A percentile compares a stretch with the other conserved stretches of the same genome.
These are phyloP conservation scores for Cyaniris semiargus DNA, from an alignment of 2,888 invertebrate species.

Conservation along the genomic window DNA sequence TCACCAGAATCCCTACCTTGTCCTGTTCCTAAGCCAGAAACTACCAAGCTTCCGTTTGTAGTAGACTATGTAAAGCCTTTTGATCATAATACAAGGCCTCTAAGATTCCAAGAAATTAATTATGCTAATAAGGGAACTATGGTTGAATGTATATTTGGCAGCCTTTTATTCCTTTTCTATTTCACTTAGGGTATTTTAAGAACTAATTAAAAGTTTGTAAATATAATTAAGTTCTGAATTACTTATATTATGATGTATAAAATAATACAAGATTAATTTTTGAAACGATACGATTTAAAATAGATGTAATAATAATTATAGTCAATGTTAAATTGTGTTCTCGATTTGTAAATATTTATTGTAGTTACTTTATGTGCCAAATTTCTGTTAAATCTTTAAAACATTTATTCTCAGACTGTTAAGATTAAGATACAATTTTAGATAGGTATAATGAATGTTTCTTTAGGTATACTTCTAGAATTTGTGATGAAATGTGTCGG, in stretches of 20 bases:
- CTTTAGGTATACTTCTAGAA: background rate
- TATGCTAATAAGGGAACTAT: slow-evolving; percentile 35
- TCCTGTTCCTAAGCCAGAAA: slow-evolving; percentile 58
- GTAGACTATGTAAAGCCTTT: slow-evolving; percentile 69
- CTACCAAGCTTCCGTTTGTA: slow-evolving; percentile 63
- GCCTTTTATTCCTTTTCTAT: background rate
- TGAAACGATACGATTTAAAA: background rate
- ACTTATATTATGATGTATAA: background rate
- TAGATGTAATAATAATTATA: background rate
- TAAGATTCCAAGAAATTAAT: slow-evolving; percentile 65
- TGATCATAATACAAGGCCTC: slow-evolving; percentile 75
- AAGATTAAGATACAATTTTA: background rate
- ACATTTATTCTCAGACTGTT: background rate
- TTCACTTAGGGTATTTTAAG: background rate
- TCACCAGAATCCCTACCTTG: slow-evolving; percentile 68
- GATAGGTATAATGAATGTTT: background rate
- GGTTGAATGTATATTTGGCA: background rate
- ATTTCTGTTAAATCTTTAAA: background rate
- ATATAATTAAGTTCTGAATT: background rate
- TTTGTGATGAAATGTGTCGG: background rate
- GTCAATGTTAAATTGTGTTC: background rate
- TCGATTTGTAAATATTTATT: background rate
- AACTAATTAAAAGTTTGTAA: background rate
- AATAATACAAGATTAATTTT: background rate
- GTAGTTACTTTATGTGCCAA: background rate